Conservation (phyloP, 2,888 invertebrate genomes). For the Machimus atricapillus region DNA sequence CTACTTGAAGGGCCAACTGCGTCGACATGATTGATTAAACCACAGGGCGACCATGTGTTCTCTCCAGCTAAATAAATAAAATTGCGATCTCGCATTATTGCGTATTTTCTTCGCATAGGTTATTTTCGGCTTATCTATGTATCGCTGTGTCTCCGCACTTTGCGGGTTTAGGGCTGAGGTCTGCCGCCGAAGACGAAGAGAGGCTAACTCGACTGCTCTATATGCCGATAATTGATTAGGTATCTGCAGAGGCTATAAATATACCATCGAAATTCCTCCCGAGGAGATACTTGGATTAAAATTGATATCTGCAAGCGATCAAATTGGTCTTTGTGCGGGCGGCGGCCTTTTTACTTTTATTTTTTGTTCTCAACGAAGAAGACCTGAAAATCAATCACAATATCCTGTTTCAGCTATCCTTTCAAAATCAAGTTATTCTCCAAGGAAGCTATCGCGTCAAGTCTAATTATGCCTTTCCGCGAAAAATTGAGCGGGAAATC, state of each 20-base stretch:
- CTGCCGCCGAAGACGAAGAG: not conserved
- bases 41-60: not conserved
- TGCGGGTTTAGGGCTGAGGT: not conserved
- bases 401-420: not conserved
- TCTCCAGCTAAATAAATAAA: not conserved
- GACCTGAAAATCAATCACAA: not conserved
- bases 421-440: not conserved
- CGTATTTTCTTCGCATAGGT: not conserved
- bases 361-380: not conserved
- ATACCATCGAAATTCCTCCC: not conserved
- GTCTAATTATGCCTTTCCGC: not conserved
- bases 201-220: not conserved
- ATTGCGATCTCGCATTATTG: not conserved
- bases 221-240: constrained; percentile 15
- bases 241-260: constrained; percentile 1
- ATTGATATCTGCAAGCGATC: not conserved
- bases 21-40: constrained; percentile 20
- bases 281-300: not conserved
- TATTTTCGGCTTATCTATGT: constrained; percentile 13
- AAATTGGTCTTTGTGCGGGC: not conserved
- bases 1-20: not conserved
- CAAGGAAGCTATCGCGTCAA: not conserved
- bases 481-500: not conserved
- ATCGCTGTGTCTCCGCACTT: not conserved
- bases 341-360: not conserved